These are phyloP conservation scores for Epinotia ramella DNA, from an alignment of 2,888 invertebrate genomes.

Conservation along the genomic window DNA sequence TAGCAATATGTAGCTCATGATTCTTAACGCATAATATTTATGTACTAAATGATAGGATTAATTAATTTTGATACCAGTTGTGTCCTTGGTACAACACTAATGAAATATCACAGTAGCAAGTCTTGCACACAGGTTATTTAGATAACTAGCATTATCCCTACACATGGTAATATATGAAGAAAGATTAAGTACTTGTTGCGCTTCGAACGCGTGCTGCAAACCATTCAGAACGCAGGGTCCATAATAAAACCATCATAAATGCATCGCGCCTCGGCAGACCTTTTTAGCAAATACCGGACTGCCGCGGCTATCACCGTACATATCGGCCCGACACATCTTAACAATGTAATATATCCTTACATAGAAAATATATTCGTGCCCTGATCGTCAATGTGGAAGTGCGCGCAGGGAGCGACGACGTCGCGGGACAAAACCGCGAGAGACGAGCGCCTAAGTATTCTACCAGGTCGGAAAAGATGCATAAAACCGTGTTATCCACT, in stretches of 20 bases:
- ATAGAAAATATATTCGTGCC: constrained; percentile 32
- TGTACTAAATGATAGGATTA: constrained; percentile 39
- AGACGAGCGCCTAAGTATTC: constrained; percentile 62
- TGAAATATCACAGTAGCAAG: constrained; percentile 56
- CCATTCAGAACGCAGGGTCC: constrained; percentile 23
- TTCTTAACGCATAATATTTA: constrained; percentile 45
- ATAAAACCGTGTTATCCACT: constrained; percentile 21
- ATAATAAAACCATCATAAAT: constrained; percentile 35
- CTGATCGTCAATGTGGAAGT: constrained; percentile 62
- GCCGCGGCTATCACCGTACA: constrained; percentile 42
- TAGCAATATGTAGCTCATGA: constrained; percentile 53
- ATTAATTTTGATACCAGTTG: constrained; percentile 44
- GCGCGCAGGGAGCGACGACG: constrained; percentile 54
- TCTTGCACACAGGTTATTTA: constrained; percentile 41
- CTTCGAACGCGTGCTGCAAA: constrained; percentile 19
- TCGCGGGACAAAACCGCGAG: constrained; percentile 59
- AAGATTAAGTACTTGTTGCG: constrained; percentile 37
- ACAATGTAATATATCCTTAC: constrained; percentile 27
- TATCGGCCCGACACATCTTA: constrained; percentile 22
- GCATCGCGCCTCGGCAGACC: constrained; percentile 55
- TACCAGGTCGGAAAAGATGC: constrained; percentile 40
- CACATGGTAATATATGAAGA: constrained; percentile 1
- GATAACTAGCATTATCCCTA: constrained; percentile 52
- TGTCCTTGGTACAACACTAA: constrained; percentile 61
- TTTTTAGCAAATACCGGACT: constrained; percentile 73